Evolutionary conservation across 2,888 invertebrate species (phyloP).

Genomic region (Pycnomerus fuliginosus): DNA sequence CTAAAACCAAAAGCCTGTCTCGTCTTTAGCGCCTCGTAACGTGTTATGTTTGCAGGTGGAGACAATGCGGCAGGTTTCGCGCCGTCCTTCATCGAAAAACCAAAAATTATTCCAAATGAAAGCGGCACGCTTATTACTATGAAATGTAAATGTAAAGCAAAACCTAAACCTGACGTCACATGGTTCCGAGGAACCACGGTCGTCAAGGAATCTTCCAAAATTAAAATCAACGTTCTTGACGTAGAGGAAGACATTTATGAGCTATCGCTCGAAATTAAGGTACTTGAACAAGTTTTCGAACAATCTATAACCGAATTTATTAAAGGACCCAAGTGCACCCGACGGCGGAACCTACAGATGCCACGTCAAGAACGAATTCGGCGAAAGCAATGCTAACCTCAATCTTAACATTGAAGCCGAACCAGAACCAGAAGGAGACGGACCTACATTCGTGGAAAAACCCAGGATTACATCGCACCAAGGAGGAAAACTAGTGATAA

Average conservation of each 20-base stretch:
- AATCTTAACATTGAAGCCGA: conserved; percentile 97
- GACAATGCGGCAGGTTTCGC: conserved; percentile 91
- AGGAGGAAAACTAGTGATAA: conserved; percentile 79
- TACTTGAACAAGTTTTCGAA: conserved; percentile 48
- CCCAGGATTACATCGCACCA: conserved; percentile 83
- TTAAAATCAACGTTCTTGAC: conserved; percentile 73
- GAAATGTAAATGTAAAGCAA: conserved; percentile 94
- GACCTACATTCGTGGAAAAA: conserved; percentile 92
- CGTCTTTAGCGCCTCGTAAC: conserved; percentile 38
- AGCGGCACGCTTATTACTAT: conserved; percentile 95
- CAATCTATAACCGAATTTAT: conserved; percentile 24
- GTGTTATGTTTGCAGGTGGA: conserved; percentile 67
- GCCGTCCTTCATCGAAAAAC: conserved; percentile 97
- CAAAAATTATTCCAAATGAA: conserved; percentile 97
- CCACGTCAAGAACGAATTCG: conserved; percentile 92
- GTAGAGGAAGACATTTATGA: conserved; percentile 86
- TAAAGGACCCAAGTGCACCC: conserved; percentile 73
- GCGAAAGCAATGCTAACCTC: conserved; percentile 95
- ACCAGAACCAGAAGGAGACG: conserved; percentile 89
- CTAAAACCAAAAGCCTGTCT: conserved; percentile 41
- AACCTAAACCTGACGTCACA: conserved; percentile 90
- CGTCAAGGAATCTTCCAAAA: conserved; percentile 82
- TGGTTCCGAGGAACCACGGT: conserved; percentile 92
- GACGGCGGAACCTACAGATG: conserved; percentile 91
- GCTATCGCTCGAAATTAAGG: conserved; percentile 79